Percentiles rank a stretch among this genome's conserved stretches.
These are phyloP conservation scores for Amphipyra tragopoginis DNA, from an alignment of 2,888 invertebrate genomes.

Conservation along the genomic window DNA sequence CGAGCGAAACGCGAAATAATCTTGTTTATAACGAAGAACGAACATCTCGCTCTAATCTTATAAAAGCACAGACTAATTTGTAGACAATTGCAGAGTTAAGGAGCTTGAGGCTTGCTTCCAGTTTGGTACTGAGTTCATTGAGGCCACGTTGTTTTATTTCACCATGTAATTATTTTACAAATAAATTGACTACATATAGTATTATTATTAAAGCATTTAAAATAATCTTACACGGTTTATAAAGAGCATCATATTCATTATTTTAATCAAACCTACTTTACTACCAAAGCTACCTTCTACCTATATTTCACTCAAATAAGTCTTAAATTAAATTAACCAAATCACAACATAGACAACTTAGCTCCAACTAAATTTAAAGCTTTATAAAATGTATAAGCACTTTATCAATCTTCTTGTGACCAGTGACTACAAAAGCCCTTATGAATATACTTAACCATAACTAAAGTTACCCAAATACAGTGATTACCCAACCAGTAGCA, in stretches of 20 bases:
- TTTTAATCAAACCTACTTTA: too few species aligned
- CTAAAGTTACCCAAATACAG: conserved; percentile 18
- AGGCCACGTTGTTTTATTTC: not conserved
- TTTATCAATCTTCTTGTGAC: too few species aligned
- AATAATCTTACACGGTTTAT: too few species aligned
- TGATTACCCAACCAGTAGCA: conserved; percentile 30
- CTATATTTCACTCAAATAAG: too few species aligned
- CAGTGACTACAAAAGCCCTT: not conserved
- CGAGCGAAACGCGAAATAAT: conserved; percentile 57
- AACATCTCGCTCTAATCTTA: conserved; percentile 69
- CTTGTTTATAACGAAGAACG: conserved; percentile 54
- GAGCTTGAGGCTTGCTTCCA: conserved; percentile 40
- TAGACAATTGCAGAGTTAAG: conserved; percentile 65
- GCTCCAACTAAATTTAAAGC: not conserved
- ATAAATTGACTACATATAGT: not conserved
- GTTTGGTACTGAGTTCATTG: conserved; percentile 15
- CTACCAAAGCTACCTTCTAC: too few species aligned
- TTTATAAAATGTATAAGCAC: not conserved
- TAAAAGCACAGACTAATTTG: conserved; percentile 70
- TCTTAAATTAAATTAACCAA: not conserved
- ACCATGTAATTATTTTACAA: not conserved
- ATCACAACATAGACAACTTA: not conserved
- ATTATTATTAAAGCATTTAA: too few species aligned
- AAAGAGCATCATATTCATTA: too few species aligned
- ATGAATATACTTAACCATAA: not conserved